Evolutionary conservation across 2,113 vertebrate species (phyloP), one percentile per base, ranked within the genome.

Genomic region (Dermatemys mawii): DNA sequence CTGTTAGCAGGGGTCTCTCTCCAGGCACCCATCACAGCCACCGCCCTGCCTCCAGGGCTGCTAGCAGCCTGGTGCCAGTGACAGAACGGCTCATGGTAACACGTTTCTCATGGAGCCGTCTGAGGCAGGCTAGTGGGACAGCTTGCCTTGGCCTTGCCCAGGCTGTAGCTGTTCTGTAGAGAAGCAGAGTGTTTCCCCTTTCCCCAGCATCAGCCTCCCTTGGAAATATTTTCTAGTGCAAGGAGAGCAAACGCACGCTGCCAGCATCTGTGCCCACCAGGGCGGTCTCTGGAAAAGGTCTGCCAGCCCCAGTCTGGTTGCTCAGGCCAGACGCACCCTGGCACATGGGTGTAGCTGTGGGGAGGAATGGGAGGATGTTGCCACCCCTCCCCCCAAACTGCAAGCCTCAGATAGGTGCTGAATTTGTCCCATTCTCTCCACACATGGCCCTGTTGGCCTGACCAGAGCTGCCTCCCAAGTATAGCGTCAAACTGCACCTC

Each of bases 381-480:
- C 8, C 35, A 7, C 5, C 55, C 63, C 17, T n/a, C 35, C 16
- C 5, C 55, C 63, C 17, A 67, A n/a, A 8, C 63, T 67, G 63
- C 63, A 67, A n/a, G 16, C 63, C 17, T n/a, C 35, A 67, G 63
- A 17, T 35, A 67, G 63, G 63, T 14, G 2, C 16, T 19, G 17
- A 67, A 21, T n/a, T 21, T 21, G 29, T 48, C 26, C 53, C 35
- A 12, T 87, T 16, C 0, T 0, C 1, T 50, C 6, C 51, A 4
- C 3, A 0, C 1, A 2, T 8, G 51, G 51, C 17, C 19, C 38
- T 0, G 0, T 3, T 26, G 57, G 6, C 55, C 46, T n/a, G 12
- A 0, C 22, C 13, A 2, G 0, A 1, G 4, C 63, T 44, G 46
- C 10, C 8, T 14, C 4, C 4, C 3, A 9, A 53, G 10, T 5